phyloP scores from a whole-genome alignment of 2,113 vertebrate genomes.

The Mus pahari region DNA sequence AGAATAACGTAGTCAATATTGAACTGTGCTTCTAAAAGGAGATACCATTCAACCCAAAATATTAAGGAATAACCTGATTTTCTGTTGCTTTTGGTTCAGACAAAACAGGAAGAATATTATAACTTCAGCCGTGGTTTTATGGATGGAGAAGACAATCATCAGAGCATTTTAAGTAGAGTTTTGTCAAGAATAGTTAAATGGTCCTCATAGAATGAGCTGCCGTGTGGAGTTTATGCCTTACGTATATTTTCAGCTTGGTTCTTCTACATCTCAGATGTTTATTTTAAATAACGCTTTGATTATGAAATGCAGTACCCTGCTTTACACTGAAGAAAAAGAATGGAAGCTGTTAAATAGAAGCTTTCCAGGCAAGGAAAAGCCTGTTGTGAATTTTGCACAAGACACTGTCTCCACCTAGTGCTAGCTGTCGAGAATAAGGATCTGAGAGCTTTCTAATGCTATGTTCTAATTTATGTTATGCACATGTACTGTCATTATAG shows the following conservation, averaged over 20 bases:
- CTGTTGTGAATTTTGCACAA: constrained; percentile 71
- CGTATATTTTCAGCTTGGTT: background rate
- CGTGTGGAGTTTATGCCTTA: background rate
- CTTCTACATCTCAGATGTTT: constrained; percentile 15
- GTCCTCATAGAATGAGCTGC: background rate
- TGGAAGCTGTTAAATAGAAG: constrained; percentile 16
- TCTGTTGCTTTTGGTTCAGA: constrained; percentile 44
- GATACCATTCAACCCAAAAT: background rate
- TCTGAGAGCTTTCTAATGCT: background rate
- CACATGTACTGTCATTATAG: constrained; percentile 5
- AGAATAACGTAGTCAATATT: background rate
- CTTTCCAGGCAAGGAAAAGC: background rate
- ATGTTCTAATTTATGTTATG: background rate
- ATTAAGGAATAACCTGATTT: background rate
- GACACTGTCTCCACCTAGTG: constrained; percentile 90
- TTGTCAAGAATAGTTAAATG: background rate
- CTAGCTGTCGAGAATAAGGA: constrained; percentile 65
- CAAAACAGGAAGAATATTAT: background rate
- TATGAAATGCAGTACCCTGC: background rate
- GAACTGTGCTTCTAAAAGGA: constrained; percentile 38
- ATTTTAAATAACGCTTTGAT: constrained; percentile 46
- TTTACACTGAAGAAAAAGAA: constrained; percentile 19
- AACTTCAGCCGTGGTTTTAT: background rate
- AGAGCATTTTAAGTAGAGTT: background rate
- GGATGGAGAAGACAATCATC: background rate